A percentile compares a stretch with the other conserved stretches of the same genome.
Evolutionary conservation across 2,888 invertebrate species (phyloP).

Genomic region (Netelia inedita): DNA sequence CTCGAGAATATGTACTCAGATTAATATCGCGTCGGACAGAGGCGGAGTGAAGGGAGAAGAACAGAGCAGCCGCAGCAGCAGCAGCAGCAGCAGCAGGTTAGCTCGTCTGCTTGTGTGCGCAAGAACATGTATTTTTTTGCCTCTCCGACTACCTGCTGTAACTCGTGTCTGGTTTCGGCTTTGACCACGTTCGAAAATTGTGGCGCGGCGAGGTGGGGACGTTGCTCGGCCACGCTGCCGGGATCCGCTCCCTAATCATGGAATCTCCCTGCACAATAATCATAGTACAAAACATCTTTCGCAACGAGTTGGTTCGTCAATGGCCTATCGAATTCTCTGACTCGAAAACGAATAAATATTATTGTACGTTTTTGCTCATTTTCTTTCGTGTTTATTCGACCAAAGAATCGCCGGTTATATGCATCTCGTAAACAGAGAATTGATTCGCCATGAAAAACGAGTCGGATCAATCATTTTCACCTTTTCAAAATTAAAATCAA

Average conservation of each 20-base stretch:
- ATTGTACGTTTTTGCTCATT: background rate
- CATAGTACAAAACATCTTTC: background rate
- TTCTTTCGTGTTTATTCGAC: background rate
- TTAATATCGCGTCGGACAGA: background rate
- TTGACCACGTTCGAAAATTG: constrained; percentile 52
- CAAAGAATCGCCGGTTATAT: background rate
- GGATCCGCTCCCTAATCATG: background rate
- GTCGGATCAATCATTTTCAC: background rate
- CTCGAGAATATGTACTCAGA: constrained; percentile 1
- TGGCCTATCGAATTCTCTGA: background rate
- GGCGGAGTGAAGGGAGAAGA: background rate
- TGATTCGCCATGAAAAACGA: background rate
- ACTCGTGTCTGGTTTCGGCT: constrained; percentile 60
- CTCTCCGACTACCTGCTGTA: constrained; percentile 62
- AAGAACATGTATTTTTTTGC: constrained; percentile 14
- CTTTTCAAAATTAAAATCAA: background rate
- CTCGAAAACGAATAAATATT: constrained; percentile 6
- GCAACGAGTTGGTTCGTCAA: background rate
- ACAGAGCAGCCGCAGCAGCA: background rate
- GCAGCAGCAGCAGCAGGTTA: constrained; percentile 30
- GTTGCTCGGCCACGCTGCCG: background rate
- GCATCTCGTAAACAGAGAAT: background rate
- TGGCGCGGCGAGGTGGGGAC: background rate
- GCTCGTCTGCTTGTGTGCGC: background rate
- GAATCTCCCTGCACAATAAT: background rate